A percentile compares a stretch with the other conserved stretches of the same genome.
phyloP scores from a whole-genome alignment of 2,797 vertebrate genomes.

The Ataeniobius toweri region DNA sequence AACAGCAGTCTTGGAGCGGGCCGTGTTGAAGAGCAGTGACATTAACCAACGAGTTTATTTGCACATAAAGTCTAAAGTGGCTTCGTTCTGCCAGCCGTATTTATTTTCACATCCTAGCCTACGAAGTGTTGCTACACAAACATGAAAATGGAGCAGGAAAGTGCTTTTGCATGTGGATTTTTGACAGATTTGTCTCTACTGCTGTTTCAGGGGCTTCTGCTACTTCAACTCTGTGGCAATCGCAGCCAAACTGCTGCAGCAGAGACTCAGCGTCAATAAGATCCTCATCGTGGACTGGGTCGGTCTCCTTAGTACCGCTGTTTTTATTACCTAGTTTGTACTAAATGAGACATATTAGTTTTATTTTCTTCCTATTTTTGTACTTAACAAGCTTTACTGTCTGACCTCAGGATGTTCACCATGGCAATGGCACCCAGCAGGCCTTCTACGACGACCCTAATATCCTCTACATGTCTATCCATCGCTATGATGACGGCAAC shows the following conservation, averaged over 20 bases:
- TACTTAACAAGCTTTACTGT: background rate
- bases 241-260: slow-evolving; percentile 92
- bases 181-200: background rate
- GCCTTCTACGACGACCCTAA: slow-evolving; percentile 94
- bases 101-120: slow-evolving; percentile 17
- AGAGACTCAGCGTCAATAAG: slow-evolving; percentile 89
- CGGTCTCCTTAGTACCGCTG: slow-evolving; percentile 51
- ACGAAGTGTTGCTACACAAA: slow-evolving; percentile 18
- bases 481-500: slow-evolving; percentile 97
- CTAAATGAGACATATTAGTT: background rate
- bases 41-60: slow-evolving; percentile 40
- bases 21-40: slow-evolving; percentile 25
- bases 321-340: too few relatives aligned
- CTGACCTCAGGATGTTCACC: slow-evolving; percentile 89
- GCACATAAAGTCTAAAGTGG: slow-evolving; percentile 32
- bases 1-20: slow-evolving; percentile 19
- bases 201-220: slow-evolving; percentile 90
- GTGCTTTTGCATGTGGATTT: background rate
- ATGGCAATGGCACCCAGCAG: slow-evolving; percentile 96
- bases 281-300: slow-evolving; percentile 98
- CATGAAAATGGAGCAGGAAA: slow-evolving; percentile 10
- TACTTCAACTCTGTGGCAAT: slow-evolving; percentile 97
- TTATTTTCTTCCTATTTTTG: background rate
- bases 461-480: slow-evolving; percentile 92
- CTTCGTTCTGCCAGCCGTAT: slow-evolving; percentile 38